Evolutionary conservation across 1,140 invertebrate genomes (phyloP).

Genomic region (Zaprionus davidi): DNA sequence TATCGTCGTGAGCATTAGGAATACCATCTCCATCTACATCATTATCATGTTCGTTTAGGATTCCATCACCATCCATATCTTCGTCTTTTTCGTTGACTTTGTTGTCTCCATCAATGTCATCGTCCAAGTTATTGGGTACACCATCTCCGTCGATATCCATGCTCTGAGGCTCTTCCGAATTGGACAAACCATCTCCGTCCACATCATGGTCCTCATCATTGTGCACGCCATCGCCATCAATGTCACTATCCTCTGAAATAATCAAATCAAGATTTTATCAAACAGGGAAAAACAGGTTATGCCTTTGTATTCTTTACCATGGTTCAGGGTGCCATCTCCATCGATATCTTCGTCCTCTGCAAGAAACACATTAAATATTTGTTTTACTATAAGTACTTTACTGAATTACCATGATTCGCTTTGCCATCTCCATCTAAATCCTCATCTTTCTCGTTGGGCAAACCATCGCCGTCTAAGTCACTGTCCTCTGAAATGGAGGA

Average conservation of each 20-base stretch:
- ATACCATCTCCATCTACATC: constrained; percentile 84
- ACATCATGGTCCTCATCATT: constrained; percentile 67
- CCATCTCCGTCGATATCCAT: constrained; percentile 83
- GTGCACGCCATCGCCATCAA: constrained; percentile 72
- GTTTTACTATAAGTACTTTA: constrained; percentile 84
- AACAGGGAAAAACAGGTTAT: too few relatives aligned
- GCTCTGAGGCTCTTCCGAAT: constrained; percentile 72
- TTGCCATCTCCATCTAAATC: constrained; percentile 77
- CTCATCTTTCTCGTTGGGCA: constrained; percentile 79
- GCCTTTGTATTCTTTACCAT: constrained; percentile 31
- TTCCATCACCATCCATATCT: constrained; percentile 75
- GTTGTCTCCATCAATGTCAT: constrained; percentile 54
- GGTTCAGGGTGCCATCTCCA: constrained; percentile 61
- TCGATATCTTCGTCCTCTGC: constrained; percentile 63
- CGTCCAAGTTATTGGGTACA: constrained; percentile 62
- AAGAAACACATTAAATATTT: constrained; percentile 43
- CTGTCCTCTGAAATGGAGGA: constrained; percentile 39
- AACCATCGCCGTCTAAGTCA: constrained; percentile 68
- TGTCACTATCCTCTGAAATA: constrained; percentile 54
- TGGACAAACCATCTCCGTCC: constrained; percentile 70
- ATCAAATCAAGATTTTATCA: not conserved
- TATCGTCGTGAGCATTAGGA: constrained; percentile 72
- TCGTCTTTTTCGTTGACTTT: constrained; percentile 59
- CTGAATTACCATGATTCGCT: constrained; percentile 69
- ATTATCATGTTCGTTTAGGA: constrained; percentile 77